A percentile compares a stretch with the other conserved stretches of the same genome.
Conservation (phyloP, 2,888 invertebrate genomes). For the Hypselothyrea guttata region DNA sequence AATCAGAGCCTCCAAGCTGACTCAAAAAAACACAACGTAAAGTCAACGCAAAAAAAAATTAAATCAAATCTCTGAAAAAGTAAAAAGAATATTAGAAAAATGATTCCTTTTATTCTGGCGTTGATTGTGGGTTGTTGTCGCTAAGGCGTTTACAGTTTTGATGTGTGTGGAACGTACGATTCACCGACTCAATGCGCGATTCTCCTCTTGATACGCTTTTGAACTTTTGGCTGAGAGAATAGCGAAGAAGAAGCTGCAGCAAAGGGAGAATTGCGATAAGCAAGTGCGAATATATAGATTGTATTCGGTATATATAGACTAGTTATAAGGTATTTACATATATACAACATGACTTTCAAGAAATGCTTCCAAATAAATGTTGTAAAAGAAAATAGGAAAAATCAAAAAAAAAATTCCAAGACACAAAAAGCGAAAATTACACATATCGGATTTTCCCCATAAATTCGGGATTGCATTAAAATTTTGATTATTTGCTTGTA, state of each 20-base stretch:
- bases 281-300: neutral
- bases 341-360: too few relatives aligned
- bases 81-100: neutral
- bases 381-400: too few relatives aligned
- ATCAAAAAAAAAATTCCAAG: too few relatives aligned
- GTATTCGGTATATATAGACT: neutral
- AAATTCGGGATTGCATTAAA: too few relatives aligned
- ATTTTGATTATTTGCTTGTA: too few relatives aligned
- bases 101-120: constrained; percentile 20
- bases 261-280: neutral
- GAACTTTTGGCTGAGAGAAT: constrained; percentile 54
- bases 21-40: too few relatives aligned
- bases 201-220: constrained; percentile 57
- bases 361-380: too few relatives aligned
- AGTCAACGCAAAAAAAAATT: constrained; percentile 3
- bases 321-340: constrained; percentile 29
- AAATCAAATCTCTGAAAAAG: neutral
- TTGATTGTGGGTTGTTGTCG: constrained; percentile 29
- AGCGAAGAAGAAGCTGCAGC: constrained; percentile 27
- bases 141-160: constrained; percentile 18
- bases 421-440: too few relatives aligned
- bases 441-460: too few relatives aligned
- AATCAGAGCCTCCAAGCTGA: constrained; percentile 40
- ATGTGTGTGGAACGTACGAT: constrained; percentile 1
- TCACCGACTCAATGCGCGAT: constrained; percentile 13